Base-by-base conservation (phyloP, 2,888 invertebrate genomes). In the Heliconius erato region DNA sequence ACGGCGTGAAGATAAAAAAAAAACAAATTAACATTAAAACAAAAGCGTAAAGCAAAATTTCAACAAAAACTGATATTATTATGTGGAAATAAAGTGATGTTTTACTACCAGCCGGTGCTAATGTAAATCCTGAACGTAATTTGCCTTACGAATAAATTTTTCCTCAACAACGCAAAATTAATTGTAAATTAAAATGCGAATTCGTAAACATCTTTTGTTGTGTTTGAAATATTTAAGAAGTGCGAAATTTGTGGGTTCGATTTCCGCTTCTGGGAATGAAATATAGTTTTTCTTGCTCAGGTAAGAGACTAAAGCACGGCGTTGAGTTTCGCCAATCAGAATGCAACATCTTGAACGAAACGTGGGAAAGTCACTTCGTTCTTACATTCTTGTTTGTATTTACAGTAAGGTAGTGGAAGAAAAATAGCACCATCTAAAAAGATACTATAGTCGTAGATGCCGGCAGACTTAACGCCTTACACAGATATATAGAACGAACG, bases 141-240 rank as follows among this genome's bases (percentile, higher is more conserved):
- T 92, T 91, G 89, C 89, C 89, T 87, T 88, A 88, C 88, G 90
- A 91, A 91, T 88, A 89, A 90, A 91, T 90, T 89, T 91, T 85
- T 86, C 83, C 83, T 82, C 82, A 82, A 83, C 83, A 84, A 86
- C 85, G 87, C 86, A 86, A 88, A 89, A 89, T 89, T 89, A 87
- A 89, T 88, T 88, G 88, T 90, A 90, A 92, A 91, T 91, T 90
- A 86, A 87, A 90, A 90, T 90, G 88, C 86, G 86, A 87, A 88
- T 89, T 88, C 86, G 89, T 86, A 87, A 86, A 87, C 86, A 49
- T 32, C 14, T 49, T 71, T 78, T 71, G 32, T 71, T 44, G 49
- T 72, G 26, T 49, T 26, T 69, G 7, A 65, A 35, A 63, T 35
- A 35, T 76, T 63, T 14, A 2, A n/a, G 7, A 74, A 59, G 32